These are phyloP conservation scores for Arctia plantaginis DNA, from an alignment of 2,888 invertebrate species.

Conservation along the genomic window DNA sequence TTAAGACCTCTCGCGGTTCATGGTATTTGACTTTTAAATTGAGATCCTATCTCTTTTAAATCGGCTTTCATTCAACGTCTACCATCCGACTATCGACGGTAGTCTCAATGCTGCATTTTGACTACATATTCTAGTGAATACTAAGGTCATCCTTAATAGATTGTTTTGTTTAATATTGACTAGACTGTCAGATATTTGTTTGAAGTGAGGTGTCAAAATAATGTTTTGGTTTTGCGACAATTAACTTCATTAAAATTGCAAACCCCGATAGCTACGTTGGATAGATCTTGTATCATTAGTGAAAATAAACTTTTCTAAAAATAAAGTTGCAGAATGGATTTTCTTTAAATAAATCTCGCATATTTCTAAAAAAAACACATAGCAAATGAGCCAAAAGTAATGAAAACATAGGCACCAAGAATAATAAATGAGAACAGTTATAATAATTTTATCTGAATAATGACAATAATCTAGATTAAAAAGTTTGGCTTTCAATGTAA, in stretches of 20 bases:
- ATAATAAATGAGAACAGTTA: not conserved
- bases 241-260: not conserved
- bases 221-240: not conserved
- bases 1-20: conserved; percentile 34
- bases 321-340: too few relatives aligned
- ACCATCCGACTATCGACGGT: conserved; percentile 23
- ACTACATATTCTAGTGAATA: conserved; percentile 20
- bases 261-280: not conserved
- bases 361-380: not conserved
- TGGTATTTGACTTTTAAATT: conserved; percentile 69
- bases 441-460: not conserved
- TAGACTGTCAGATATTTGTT: not conserved
- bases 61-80: conserved; percentile 46
- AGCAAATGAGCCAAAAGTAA: not conserved
- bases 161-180: not conserved
- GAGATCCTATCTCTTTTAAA: conserved; percentile 53
- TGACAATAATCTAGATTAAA: not conserved
- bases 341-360: not conserved
- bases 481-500: not conserved
- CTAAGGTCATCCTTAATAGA: not conserved
- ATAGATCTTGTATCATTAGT: not conserved
- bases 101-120: conserved; percentile 20
- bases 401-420: not conserved
- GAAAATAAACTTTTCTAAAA: not conserved
- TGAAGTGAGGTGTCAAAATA: not conserved